phyloP scores from a whole-genome alignment of 2,113 vertebrate species.

The Paedocypris sp. region DNA sequence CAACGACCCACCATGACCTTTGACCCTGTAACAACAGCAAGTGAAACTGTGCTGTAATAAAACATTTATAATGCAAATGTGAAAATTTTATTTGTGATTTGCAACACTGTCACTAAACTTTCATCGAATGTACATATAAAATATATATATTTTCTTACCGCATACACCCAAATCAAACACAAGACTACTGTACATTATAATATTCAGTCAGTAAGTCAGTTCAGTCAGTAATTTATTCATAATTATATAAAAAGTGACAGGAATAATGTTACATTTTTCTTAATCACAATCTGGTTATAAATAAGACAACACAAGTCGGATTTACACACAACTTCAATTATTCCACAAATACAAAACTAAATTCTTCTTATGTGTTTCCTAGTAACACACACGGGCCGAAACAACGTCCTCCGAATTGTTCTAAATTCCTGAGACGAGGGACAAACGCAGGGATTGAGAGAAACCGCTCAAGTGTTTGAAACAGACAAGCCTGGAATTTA shows the following conservation, averaged over 20 bases:
- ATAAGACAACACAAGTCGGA: neutral
- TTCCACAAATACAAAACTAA: too few relatives aligned
- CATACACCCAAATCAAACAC: neutral
- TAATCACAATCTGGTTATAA: neutral
- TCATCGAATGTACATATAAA: too few relatives aligned
- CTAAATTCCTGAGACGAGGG: too few relatives aligned
- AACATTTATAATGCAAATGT: too few relatives aligned
- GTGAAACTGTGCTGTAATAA: neutral
- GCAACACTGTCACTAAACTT: neutral
- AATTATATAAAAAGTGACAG: slow-evolving; percentile 4
- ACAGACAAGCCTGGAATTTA: too few relatives aligned
- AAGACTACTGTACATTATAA: neutral
- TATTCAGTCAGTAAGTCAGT: slow-evolving; percentile 5
- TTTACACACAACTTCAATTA: neutral
- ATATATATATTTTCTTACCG: neutral
- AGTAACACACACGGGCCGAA: too few relatives aligned
- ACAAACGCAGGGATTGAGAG: too few relatives aligned
- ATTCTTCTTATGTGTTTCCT: too few relatives aligned
- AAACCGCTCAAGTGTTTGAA: too few relatives aligned
- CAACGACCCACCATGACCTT: neutral
- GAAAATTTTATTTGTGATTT: neutral
- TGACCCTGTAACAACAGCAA: neutral
- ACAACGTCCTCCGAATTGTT: too few relatives aligned
- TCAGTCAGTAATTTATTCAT: slow-evolving; percentile 10
- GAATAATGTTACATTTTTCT: slow-evolving; percentile 11